Conservation (phyloP, 92 coral and sea anemone species). For the Epizoanthus ramosus region DNA sequence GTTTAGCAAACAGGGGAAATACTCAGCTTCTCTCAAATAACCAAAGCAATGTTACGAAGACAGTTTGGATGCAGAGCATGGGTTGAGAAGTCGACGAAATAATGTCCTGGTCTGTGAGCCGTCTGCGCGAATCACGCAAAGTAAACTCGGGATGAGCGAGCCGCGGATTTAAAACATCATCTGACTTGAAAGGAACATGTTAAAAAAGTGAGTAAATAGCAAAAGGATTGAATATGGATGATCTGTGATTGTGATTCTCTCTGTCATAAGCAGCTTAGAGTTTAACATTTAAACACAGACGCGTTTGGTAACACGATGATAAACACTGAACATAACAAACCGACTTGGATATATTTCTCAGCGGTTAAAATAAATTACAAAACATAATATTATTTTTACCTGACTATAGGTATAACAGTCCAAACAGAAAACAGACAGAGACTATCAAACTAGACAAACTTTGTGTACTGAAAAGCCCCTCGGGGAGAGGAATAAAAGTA, state of each 20-base stretch:
- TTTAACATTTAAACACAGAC: slow-evolving; percentile 25
- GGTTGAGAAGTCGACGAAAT: not conserved
- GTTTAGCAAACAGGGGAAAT: slow-evolving; percentile 6
- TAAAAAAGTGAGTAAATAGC: not conserved
- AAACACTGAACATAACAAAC: slow-evolving; percentile 34
- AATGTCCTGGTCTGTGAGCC: slow-evolving; percentile 11
- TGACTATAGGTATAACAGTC: not conserved
- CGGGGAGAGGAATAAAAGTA: too few species aligned
- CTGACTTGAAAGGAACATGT: not conserved
- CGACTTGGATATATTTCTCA: not conserved
- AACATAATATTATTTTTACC: slow-evolving; percentile 20
- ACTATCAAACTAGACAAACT: not conserved
- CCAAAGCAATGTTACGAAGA: slow-evolving; percentile 25
- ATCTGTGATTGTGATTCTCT: slow-evolving; percentile 13
- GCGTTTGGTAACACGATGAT: slow-evolving; percentile 1
- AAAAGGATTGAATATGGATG: slow-evolving; percentile 2
- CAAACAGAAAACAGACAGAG: slow-evolving; percentile 23
- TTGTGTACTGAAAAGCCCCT: too few species aligned
- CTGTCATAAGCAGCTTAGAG: slow-evolving; percentile 2
- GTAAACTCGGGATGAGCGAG: not conserved
- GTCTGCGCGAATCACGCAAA: not conserved
- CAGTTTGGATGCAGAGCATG: not conserved
- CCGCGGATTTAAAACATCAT: not conserved
- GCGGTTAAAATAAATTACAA: not conserved
- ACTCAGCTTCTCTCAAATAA: not conserved